These are phyloP conservation scores for Drosophila tropicalis DNA, from an alignment of 1,140 invertebrate genomes.

Conservation along the genomic window DNA sequence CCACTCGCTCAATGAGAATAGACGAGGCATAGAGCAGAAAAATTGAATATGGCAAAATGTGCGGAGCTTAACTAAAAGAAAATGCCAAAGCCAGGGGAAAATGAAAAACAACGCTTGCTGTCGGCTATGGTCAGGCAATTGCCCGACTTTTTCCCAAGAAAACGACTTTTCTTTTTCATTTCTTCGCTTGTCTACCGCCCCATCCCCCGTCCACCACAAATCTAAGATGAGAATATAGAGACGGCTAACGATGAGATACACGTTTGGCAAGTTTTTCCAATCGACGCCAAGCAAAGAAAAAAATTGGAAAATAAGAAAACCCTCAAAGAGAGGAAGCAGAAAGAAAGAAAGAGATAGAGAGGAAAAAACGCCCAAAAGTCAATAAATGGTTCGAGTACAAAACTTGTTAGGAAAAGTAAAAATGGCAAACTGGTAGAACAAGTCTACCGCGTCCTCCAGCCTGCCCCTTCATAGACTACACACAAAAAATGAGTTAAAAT, in stretches of 20 bases:
- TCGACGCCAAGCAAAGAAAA: conserved; percentile 27
- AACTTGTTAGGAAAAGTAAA: conserved; percentile 33
- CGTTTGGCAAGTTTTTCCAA: conserved; percentile 45
- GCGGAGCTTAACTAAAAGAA: conserved; percentile 61
- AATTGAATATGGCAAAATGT: conserved; percentile 65
- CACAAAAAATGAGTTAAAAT: conserved; percentile 32
- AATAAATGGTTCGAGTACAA: conserved; percentile 15
- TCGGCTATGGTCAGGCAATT: conserved; percentile 39
- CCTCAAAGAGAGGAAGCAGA: conserved; percentile 3
- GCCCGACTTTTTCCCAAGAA: conserved; percentile 58
- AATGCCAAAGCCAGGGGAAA: conserved; percentile 53
- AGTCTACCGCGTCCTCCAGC: neutral
- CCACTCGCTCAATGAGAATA: conserved; percentile 10
- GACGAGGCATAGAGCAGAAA: conserved; percentile 22
- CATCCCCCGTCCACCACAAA: neutral
- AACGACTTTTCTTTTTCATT: conserved; percentile 66
- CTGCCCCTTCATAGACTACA: neutral
- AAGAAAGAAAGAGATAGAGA: conserved; percentile 6
- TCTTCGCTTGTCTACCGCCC: neutral
- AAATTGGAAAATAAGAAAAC: conserved; percentile 20
- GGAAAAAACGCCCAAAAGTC: conserved; percentile 24
- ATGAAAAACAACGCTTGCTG: conserved; percentile 54
- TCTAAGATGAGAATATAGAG: conserved; percentile 8
- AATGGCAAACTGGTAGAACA: conserved; percentile 26
- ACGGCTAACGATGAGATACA: conserved; percentile 26